Conservation (phyloP, 1,140 invertebrate species). For the Rhopalosiphum padi region DNA sequence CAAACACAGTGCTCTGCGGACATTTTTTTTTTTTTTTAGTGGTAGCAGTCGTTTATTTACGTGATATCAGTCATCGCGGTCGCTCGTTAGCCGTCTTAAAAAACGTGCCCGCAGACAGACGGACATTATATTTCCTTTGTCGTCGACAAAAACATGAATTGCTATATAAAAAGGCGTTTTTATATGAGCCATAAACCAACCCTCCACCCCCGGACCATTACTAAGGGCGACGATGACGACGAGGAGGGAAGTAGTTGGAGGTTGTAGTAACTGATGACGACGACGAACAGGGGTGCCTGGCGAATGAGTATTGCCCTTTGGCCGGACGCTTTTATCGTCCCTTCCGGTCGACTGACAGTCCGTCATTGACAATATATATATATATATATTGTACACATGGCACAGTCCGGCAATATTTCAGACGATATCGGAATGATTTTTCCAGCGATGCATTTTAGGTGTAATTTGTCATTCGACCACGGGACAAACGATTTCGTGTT, state of each 20-base stretch:
- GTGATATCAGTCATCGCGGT: slow-evolving; percentile 43
- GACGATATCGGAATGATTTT: slow-evolving; percentile 32
- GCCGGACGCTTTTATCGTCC: slow-evolving; percentile 42
- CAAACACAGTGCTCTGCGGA: not conserved
- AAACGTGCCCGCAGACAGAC: slow-evolving; percentile 15
- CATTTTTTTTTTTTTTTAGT: not conserved
- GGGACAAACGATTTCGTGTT: not conserved
- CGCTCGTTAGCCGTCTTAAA: slow-evolving; percentile 36
- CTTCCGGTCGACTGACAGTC: slow-evolving; percentile 41
- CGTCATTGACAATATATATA: slow-evolving; percentile 30
- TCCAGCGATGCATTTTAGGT: not conserved
- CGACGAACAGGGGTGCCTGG: not conserved
- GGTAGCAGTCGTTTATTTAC: slow-evolving; percentile 24
- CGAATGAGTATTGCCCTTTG: not conserved
- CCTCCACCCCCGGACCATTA: not conserved
- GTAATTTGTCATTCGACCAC: not conserved
- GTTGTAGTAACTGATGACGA: not conserved
- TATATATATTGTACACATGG: not conserved
- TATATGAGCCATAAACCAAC: slow-evolving; percentile 18
- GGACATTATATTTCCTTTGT: slow-evolving; percentile 37
- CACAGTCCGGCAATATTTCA: not conserved
- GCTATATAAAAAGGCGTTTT: slow-evolving; percentile 42
- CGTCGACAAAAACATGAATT: slow-evolving; percentile 36
- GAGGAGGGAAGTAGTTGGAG: not conserved
- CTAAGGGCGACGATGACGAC: not conserved